These are phyloP conservation scores for Drosophila cracens DNA, from an alignment of 2,888 invertebrate species.

Conservation along the genomic window DNA sequence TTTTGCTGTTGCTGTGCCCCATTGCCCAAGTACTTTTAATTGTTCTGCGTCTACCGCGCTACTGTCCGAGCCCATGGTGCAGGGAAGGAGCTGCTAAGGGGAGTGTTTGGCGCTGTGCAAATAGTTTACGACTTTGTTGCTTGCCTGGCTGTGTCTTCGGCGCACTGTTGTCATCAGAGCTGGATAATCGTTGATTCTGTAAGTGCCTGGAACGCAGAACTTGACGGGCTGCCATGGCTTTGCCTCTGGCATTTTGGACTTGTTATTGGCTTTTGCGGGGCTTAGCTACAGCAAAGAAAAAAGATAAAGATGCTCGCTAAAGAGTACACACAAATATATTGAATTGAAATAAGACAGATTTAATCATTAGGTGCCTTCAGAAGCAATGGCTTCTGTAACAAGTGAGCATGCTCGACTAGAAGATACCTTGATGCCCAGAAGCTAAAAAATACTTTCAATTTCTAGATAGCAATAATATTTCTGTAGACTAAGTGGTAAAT, in stretches of 20 bases:
- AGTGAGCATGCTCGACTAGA: neutral
- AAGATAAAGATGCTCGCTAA: slow-evolving; percentile 11
- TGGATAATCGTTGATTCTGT: slow-evolving; percentile 72
- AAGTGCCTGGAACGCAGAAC: slow-evolving; percentile 61
- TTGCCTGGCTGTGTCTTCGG: slow-evolving; percentile 2
- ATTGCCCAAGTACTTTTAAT: slow-evolving; percentile 47
- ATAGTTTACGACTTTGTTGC: slow-evolving; percentile 50
- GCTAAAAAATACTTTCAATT: neutral
- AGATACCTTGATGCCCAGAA: neutral
- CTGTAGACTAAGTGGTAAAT: neutral
- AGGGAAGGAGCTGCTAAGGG: neutral
- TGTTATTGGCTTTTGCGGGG: slow-evolving; percentile 14
- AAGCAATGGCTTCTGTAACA: neutral
- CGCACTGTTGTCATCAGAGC: slow-evolving; percentile 34
- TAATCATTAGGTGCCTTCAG: slow-evolving; percentile 6
- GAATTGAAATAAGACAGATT: neutral
- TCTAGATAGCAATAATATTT: neutral
- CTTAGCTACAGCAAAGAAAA: slow-evolving; percentile 6
- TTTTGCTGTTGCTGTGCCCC: slow-evolving; percentile 41
- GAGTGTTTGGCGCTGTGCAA: slow-evolving; percentile 52
- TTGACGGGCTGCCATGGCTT: slow-evolving; percentile 35
- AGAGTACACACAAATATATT: slow-evolving; percentile 9
- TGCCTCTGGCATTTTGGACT: slow-evolving; percentile 15
- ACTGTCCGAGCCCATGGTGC: slow-evolving; percentile 19
- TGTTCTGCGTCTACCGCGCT: slow-evolving; percentile 42